Evolutionary conservation across 2,797 vertebrate species (phyloP), one percentile per base, ranked within the genome.

Genomic region (Tokudaia tokunoshimensis): DNA sequence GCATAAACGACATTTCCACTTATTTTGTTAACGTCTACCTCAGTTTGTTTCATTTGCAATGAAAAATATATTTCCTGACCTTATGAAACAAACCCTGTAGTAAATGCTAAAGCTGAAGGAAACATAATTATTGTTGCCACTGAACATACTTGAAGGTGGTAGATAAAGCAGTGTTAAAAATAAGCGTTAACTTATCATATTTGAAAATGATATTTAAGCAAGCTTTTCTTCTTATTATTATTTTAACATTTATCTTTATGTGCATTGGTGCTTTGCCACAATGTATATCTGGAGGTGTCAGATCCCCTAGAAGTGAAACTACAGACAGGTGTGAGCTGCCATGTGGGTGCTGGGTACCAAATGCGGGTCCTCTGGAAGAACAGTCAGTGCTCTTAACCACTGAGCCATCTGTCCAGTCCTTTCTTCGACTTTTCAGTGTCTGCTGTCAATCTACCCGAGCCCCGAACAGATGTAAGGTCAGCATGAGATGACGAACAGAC

Each of bases 1-100:
- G 47, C 52, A 92, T 13, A 80, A 24, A 59, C 47, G 72, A 52
- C 41, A 29, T 70, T 95, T 93, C 29, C 20, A 88, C 6, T 44
- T 91, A 65, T 44, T 95, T 95, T 91, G 41, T 81, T 88, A 74
- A 70, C 9, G 47, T 65, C 15, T 31, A 4, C 31, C 14, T 86
- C 29, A 26, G 26, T 92, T 96, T 41, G 84, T 87, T 96, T 93
- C 72, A 93, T 90, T 89, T 59, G 89, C 57, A 91, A 6, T 96
- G 31, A 63, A 92, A 95, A 95, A 89, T 78, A 91, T 59, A 41
- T 12, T 41, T 81, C 79, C 47, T 50, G 50, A 86, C 31, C 13
- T 85, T 29, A 13, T 89, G 9, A 26, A 10, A 50, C 19, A 93
- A 88, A 34, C 75, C 26, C 34, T 80, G 22, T 93, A 29, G 5